These are phyloP conservation scores for Adelosebastes latens DNA, from an alignment of 2,797 vertebrate genomes.

Conservation along the genomic window DNA sequence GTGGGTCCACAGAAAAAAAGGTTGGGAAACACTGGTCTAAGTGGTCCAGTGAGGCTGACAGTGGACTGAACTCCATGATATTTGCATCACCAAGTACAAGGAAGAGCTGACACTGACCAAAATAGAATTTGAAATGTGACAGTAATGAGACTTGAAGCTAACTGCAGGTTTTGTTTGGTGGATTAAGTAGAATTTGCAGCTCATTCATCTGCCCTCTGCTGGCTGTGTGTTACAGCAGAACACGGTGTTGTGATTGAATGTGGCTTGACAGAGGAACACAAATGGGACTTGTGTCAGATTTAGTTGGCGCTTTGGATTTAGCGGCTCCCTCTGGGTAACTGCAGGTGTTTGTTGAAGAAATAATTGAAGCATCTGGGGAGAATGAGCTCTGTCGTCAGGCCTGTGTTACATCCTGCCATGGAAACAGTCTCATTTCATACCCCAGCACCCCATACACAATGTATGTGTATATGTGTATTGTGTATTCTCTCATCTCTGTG, in stretches of 20 bases:
- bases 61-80: neutral
- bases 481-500: neutral
- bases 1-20: too few species aligned
- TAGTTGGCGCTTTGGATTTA: slow-evolving; percentile 15
- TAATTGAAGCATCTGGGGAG: slow-evolving; percentile 11
- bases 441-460: neutral
- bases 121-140: neutral
- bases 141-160: neutral
- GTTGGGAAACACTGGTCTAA: neutral
- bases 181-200: neutral
- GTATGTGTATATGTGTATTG: neutral
- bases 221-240: neutral
- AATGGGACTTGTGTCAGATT: slow-evolving; percentile 24
- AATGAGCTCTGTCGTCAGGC: neutral
- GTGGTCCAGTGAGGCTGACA: neutral
- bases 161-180: neutral
- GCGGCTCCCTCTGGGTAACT: neutral
- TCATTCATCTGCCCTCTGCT: neutral
- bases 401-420: slow-evolving; percentile 5
- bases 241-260: neutral
- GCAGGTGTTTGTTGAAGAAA: slow-evolving; percentile 30
- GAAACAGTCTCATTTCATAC: slow-evolving; percentile 17
- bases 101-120: neutral
- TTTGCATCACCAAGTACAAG: neutral
- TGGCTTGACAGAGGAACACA: slow-evolving; percentile 1